These are phyloP conservation scores for Xerus rutilus DNA, from an alignment of 2,797 vertebrate genomes.

Conservation along the genomic window DNA sequence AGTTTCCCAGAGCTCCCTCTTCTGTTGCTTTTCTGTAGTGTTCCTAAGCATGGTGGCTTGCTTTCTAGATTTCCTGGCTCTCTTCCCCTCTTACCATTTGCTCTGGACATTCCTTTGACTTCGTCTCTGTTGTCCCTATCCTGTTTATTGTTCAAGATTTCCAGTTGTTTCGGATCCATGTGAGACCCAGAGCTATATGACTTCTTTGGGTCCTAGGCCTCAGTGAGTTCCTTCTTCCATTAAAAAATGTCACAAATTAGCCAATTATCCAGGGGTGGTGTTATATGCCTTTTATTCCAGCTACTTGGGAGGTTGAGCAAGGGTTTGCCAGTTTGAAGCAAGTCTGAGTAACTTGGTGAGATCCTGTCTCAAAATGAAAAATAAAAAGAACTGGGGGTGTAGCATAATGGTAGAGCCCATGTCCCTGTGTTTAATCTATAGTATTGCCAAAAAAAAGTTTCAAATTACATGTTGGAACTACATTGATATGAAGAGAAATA, in stretches of 20 bases:
- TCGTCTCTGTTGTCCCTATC: neutral
- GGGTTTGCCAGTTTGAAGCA: neutral
- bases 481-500: neutral
- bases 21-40: constrained; percentile 17
- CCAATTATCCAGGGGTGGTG: neutral
- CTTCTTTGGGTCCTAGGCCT: neutral
- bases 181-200: neutral
- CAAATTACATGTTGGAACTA: neutral
- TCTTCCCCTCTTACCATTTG: neutral
- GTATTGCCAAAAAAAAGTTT: neutral
- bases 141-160: neutral
- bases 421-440: neutral
- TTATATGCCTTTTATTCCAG: neutral
- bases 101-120: neutral
- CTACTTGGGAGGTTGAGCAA: neutral
- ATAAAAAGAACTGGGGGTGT: neutral
- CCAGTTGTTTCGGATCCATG: neutral
- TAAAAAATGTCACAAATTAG: neutral
- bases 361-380: neutral
- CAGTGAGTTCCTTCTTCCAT: neutral
- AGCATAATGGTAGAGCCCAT: neutral
- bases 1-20: constrained; percentile 41
- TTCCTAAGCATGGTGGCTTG: neutral
- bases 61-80: neutral
- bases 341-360: neutral